Percentiles rank a stretch among this genome's conserved stretches.
These are phyloP conservation scores for Norana najaformis DNA, from an alignment of 2,888 invertebrate species.

Conservation along the genomic window DNA sequence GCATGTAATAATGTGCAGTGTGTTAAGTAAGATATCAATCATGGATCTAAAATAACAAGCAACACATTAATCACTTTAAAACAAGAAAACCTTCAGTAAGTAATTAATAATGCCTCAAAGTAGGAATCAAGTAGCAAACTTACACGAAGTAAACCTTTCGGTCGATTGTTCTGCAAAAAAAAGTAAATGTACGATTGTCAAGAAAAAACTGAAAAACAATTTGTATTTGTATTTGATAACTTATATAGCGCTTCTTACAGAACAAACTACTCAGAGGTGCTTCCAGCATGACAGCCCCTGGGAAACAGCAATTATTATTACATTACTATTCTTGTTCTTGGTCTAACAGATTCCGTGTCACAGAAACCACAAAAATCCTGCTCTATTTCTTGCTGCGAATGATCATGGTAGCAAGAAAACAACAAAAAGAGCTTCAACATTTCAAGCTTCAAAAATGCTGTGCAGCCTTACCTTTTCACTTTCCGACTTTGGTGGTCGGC, in stretches of 20 bases:
- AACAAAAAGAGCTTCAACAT: no score
- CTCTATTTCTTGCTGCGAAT: background rate
- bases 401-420: background rate
- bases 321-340: no score
- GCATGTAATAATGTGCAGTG: background rate
- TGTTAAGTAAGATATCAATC: background rate
- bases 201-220: background rate
- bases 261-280: no score
- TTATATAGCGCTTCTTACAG: no score
- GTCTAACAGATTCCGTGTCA: no score
- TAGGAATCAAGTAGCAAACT: background rate
- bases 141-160: background rate
- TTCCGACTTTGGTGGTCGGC: background rate
- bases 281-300: no score
- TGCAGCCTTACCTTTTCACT: background rate
- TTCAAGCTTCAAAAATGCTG: background rate
- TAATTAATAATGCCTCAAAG: background rate
- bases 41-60: background rate
- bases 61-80: background rate
- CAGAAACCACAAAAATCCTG: background rate
- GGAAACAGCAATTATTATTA: no score
- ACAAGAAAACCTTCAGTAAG: background rate
- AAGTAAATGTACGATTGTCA: background rate
- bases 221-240: background rate
- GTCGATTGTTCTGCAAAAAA: conserved; percentile 2